phyloP scores from a whole-genome alignment of 1,140 invertebrate species.

The Apis cerana region DNA sequence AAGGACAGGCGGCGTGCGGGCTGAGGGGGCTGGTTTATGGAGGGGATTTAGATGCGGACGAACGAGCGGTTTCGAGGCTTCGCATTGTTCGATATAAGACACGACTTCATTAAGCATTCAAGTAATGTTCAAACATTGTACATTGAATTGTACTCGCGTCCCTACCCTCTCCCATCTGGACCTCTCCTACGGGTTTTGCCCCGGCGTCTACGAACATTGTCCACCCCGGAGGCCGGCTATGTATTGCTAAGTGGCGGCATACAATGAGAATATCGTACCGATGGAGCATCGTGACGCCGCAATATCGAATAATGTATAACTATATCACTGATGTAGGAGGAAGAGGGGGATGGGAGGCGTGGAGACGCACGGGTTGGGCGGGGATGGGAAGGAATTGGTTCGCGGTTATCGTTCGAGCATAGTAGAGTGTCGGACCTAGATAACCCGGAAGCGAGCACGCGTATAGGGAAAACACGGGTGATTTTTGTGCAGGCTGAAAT shows the following conservation, averaged over 20 bases:
- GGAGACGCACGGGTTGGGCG: neutral
- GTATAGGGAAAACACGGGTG: slow-evolving; percentile 69
- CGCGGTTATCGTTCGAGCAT: slow-evolving; percentile 42
- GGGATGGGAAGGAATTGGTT: slow-evolving; percentile 44
- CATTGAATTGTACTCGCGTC: slow-evolving; percentile 69
- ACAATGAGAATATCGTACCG: slow-evolving; percentile 75
- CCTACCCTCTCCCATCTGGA: neutral
- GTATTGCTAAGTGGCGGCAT: slow-evolving; percentile 53
- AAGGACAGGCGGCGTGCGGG: slow-evolving; percentile 23
- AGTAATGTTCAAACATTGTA: slow-evolving; percentile 78
- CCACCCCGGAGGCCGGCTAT: slow-evolving; percentile 33
- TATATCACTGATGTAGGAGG: slow-evolving; percentile 62
- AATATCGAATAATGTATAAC: slow-evolving; percentile 77
- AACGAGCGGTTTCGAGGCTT: slow-evolving; percentile 60
- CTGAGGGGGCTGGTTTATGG: slow-evolving; percentile 53
- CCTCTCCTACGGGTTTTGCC: slow-evolving; percentile 37
- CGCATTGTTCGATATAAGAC: slow-evolving; percentile 79
- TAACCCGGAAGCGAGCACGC: slow-evolving; percentile 65
- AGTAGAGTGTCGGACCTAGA: slow-evolving; percentile 58
- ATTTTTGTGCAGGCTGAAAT: neutral
- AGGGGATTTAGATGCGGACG: slow-evolving; percentile 67
- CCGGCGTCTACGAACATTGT: slow-evolving; percentile 52
- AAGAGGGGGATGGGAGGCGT: neutral
- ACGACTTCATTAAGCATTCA: slow-evolving; percentile 79
- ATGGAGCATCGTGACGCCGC: slow-evolving; percentile 73